Evolutionary conservation across 92 coral and sea anemone species (phyloP).

Genomic region (Zoanthus sansibaricus): DNA sequence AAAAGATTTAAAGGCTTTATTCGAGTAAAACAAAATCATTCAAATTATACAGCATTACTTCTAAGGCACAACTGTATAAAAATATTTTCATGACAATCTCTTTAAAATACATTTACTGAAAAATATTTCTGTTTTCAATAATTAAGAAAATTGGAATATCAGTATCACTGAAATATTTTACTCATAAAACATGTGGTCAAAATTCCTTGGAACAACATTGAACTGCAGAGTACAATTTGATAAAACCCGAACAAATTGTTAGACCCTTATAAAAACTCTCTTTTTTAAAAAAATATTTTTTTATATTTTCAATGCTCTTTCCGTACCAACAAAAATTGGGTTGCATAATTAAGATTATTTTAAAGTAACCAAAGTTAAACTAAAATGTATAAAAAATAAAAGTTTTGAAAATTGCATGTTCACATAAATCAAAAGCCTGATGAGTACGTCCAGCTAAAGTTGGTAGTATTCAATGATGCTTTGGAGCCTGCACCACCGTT

Average conservation of each 20-base stretch:
- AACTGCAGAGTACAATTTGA: not conserved
- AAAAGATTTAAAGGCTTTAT: too few species aligned
- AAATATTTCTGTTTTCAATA: not conserved
- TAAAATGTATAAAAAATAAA: not conserved
- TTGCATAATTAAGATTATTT: not conserved
- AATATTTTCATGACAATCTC: too few species aligned
- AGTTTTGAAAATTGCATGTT: not conserved
- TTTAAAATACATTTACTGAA: too few species aligned
- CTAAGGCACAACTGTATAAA: too few species aligned
- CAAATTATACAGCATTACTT: too few species aligned
- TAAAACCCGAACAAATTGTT: not conserved
- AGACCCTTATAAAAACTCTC: not conserved
- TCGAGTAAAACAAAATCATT: too few species aligned
- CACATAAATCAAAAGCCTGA: not conserved
- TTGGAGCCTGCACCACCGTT: not conserved
- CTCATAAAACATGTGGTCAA: not conserved
- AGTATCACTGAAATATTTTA: not conserved
- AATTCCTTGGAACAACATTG: conserved; percentile 7
- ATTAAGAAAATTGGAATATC: not conserved
- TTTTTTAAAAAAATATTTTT: not conserved
- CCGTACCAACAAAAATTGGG: not conserved
- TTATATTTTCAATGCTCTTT: not conserved
- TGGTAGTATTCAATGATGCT: not conserved
- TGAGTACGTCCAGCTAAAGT: conserved; percentile 4
- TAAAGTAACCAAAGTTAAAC: not conserved